Evolutionary conservation across 1,140 invertebrate genomes (phyloP).

Genomic region (Apocrypta bakeri): DNA sequence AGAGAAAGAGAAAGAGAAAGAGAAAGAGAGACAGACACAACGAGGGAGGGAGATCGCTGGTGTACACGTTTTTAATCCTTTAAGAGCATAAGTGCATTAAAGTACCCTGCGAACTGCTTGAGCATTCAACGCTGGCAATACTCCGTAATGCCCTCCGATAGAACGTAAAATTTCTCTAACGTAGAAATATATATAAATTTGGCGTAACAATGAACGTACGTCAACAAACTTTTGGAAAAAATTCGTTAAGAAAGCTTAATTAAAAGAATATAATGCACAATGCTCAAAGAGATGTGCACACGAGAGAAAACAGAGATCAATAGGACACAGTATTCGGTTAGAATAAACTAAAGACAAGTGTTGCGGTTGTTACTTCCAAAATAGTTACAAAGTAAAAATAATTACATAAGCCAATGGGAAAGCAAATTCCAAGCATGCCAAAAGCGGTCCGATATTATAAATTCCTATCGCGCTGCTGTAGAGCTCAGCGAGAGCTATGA

Average conservation of each 20-base stretch:
- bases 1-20: too few species aligned
- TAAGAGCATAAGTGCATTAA: conserved; percentile 2
- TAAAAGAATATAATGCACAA: too few species aligned
- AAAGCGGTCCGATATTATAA: conserved; percentile 50
- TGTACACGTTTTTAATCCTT: not conserved
- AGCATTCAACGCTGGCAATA: not conserved
- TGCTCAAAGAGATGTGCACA: too few species aligned
- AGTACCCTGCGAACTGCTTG: not conserved
- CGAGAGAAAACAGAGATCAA: too few species aligned
- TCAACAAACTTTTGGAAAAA: too few species aligned
- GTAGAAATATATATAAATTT: not conserved
- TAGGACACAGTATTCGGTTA: too few species aligned
- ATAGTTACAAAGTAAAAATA: conserved; percentile 46
- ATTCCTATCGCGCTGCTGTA: conserved; percentile 40
- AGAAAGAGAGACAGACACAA: too few species aligned
- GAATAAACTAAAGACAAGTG: not conserved
- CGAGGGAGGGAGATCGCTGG: too few species aligned
- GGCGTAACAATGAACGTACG: too few species aligned
- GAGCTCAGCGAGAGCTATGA: not conserved
- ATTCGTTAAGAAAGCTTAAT: too few species aligned
- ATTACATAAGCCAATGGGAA: conserved; percentile 40
- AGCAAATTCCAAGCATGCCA: conserved; percentile 38
- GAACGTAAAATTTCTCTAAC: not conserved
- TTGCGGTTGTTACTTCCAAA: not conserved
- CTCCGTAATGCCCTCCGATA: not conserved